Evolutionary conservation across 1,140 invertebrate genomes (phyloP), one percentile per base, ranked within the genome.

Genomic region (Psix sp.): DNA sequence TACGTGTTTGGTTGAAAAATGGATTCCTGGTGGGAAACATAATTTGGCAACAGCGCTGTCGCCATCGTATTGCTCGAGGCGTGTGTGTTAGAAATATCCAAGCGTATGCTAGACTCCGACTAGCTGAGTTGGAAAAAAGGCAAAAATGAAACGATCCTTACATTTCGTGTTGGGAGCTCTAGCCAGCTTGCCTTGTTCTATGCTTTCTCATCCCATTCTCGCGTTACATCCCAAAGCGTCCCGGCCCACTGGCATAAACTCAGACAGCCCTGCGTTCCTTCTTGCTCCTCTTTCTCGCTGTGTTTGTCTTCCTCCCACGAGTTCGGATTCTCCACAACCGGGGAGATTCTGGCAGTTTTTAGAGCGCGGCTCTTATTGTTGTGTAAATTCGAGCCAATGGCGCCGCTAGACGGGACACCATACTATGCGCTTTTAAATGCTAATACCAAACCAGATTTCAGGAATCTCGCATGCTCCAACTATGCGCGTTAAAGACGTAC

Each of bases 361-460:
- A 80, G 82, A 84, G 79, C 77, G 78, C 79, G 73, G 80, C 79
- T 73, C 73, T 86, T 81, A 87, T 87, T 87, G 83, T 87, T 87
- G 83, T 85, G 84, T 84, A 85, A 87, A 87, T 86, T 79, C 79
- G 66, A 77, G 78, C 82, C 84, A 87, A 86, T 86, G 82, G 80
- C 83, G 82, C 81, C 82, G 80, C 78, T 82, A 84, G 77, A 80
- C 75, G 56, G 80, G 78, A 73, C 63, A 80, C 78, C 78, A 59
- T 73, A 66, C 59, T 43, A 54, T 56, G 77, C 78, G 80, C 80
- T 84, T 85, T 85, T 83, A 85, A 85, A 86, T 86, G 85, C 79
- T 86, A 83, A 86, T 86, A 82, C 74, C 68, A 78, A 78, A 84
- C 80, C 79, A 83, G 81, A 83, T 86, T 85, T 86, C 52, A 70